Base-by-base conservation (phyloP, 2,888 invertebrate species). In the Scaptomyza flava region DNA sequence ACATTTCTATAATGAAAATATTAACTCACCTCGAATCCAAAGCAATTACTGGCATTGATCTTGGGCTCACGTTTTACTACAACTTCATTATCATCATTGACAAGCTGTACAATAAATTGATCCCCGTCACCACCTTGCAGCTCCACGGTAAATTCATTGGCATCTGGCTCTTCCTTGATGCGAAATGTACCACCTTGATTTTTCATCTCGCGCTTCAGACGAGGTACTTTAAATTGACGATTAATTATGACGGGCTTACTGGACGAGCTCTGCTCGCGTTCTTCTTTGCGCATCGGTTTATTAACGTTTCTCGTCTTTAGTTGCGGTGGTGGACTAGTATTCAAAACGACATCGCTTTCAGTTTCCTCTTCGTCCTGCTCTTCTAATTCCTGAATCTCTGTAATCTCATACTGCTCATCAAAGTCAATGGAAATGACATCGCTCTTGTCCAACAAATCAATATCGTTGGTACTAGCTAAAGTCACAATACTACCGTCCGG, bases 71-170 rank as follows among this genome's bases (percentile, higher is more conserved):
- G 79, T 9, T 84, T 79, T 3, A 84, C 71, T 6, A 79, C 73
- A 2, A 73, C 82, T 8, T 88, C 88, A 6, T 95, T 94, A 72
- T 95, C 95, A 78, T 95, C 96, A 56, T 95, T 95, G 46, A 97
- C 96, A 9, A 98, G 97, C 92, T 98, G 97, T 12, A 98, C 93
- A n/a, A 98, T 97, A 86, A 96, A 97, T 91, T 96, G 96, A 1
- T 96, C 96, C 90, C 95, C 95, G 6, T 94, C 93, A 27, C 94
- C 93, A 27, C 94, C 94, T 89, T 96, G 94, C 0, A 95, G 94
- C 6, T 95, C 94, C 92, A 95, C 93, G 6, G 86, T 80, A 91
- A 95, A 78, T 33, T 87, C 81, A 2, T 75, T 72, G 12, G 77
- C 81, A n/a, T 84, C 93, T 58, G 94, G 94, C 36, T 94, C 94